Evolutionary conservation across 30 jellyfish, hydroid and myxozoan species (phyloP).

Genomic region (Cassiopea andromeda): DNA sequence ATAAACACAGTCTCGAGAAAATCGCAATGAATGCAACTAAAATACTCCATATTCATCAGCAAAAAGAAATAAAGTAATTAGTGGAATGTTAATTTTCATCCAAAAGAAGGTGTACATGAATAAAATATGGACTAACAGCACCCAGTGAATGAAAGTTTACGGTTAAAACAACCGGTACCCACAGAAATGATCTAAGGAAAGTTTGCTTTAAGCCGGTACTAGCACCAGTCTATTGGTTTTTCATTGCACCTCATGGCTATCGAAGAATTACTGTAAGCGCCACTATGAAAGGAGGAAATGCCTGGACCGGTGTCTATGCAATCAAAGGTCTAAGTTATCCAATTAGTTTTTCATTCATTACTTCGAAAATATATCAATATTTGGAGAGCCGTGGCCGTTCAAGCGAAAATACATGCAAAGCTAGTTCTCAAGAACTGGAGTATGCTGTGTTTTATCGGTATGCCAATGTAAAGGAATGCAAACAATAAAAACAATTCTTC

Average conservation of each 20-base stretch:
- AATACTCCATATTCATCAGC: too few species aligned
- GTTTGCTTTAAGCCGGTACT: not conserved
- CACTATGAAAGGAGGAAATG: not conserved
- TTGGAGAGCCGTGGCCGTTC: not conserved
- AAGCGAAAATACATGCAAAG: not conserved
- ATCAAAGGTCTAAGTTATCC: not conserved
- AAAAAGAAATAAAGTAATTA: not conserved
- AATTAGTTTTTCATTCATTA: not conserved
- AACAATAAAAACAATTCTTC: too few species aligned
- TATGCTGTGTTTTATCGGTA: too few species aligned
- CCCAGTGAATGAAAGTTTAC: not conserved
- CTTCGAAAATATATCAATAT: not conserved
- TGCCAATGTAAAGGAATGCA: too few species aligned
- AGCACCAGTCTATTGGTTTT: conserved; percentile 1
- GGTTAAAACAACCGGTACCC: not conserved
- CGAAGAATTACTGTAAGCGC: not conserved
- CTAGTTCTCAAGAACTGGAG: not conserved
- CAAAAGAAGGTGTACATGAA: not conserved
- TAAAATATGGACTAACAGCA: not conserved
- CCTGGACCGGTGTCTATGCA: not conserved
- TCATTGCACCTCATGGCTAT: not conserved
- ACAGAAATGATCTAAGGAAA: not conserved
- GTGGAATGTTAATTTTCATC: not conserved
- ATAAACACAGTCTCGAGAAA: too few species aligned
- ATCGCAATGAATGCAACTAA: too few species aligned